These are phyloP conservation scores for Sinotaia quadrata DNA, from an alignment of 2,888 invertebrate species.

Conservation along the genomic window DNA sequence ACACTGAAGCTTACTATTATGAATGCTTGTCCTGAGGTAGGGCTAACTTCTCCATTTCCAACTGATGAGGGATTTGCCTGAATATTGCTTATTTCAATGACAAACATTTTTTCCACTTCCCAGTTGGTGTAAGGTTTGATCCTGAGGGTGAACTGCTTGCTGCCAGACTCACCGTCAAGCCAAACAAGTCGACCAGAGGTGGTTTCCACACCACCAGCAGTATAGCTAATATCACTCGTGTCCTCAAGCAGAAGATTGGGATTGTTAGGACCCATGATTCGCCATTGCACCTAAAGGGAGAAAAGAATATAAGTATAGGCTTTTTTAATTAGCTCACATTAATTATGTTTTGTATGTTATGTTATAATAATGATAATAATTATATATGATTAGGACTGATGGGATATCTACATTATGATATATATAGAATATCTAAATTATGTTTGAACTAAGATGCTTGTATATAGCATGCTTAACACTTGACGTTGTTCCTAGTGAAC, in stretches of 20 bases:
- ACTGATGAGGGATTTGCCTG: constrained; percentile 49
- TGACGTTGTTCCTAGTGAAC: too few species aligned
- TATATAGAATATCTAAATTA: too few species aligned
- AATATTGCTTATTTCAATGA: constrained; percentile 59
- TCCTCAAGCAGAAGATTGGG: constrained; percentile 52
- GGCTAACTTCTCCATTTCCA: constrained; percentile 64
- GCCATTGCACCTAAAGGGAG: constrained; percentile 60
- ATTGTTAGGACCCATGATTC: constrained; percentile 69
- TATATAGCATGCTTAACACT: too few species aligned
- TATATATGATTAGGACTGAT: too few species aligned
- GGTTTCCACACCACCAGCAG: constrained; percentile 47
- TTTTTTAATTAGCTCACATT: background rate
- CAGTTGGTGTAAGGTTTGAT: constrained; percentile 65
- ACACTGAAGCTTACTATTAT: constrained; percentile 63
- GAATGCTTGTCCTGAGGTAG: constrained; percentile 48
- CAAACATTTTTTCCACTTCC: constrained; percentile 67
- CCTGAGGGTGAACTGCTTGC: constrained; percentile 55
- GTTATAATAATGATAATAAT: too few species aligned
- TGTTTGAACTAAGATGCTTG: too few species aligned
- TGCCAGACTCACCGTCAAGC: constrained; percentile 61
- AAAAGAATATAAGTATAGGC: background rate
- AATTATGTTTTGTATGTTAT: too few species aligned
- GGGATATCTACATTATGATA: too few species aligned
- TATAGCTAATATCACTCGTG: constrained; percentile 61
- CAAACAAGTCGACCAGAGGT: constrained; percentile 62